Evolutionary conservation across 2,113 vertebrate genomes (phyloP).

Genomic region (Lichenostomus cassidix): DNA sequence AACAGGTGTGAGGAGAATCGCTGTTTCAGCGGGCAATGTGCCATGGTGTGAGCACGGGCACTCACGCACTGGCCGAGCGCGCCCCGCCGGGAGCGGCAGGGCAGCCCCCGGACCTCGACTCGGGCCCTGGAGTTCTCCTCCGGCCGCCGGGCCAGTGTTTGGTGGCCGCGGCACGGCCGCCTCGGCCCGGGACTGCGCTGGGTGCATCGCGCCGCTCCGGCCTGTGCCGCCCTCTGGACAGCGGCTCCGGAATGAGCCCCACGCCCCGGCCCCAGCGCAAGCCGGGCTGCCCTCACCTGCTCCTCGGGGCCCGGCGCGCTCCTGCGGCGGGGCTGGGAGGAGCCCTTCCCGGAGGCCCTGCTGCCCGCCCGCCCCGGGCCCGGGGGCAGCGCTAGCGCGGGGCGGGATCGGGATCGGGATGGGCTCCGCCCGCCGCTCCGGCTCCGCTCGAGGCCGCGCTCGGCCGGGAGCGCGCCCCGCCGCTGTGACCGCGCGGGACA

Average conservation of each 20-base stretch:
- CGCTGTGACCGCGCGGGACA: background rate
- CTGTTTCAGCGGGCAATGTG: background rate
- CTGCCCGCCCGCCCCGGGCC: background rate
- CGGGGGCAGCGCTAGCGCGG: background rate
- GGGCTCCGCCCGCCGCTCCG: background rate
- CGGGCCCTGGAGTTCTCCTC: background rate
- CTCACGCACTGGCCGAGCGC: background rate
- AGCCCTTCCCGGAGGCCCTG: too few relatives aligned
- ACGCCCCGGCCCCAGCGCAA: background rate
- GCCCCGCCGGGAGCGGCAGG: background rate
- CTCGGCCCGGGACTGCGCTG: background rate
- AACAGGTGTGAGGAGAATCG: rapidly evolving
- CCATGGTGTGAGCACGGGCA: background rate
- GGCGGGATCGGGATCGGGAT: background rate
- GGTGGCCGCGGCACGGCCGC: background rate
- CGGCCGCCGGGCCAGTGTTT: background rate
- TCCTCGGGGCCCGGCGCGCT: background rate
- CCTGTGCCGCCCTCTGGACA: background rate
- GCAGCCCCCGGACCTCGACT: background rate
- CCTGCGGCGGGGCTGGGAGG: too few relatives aligned
- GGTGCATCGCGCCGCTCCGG: background rate
- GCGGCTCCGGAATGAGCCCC: background rate
- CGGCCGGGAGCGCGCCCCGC: background rate
- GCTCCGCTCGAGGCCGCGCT: background rate
- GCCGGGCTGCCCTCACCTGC: background rate